These are phyloP conservation scores for Dreissena polymorpha DNA, from an alignment of 1,140 invertebrate genomes.

Conservation along the genomic window DNA sequence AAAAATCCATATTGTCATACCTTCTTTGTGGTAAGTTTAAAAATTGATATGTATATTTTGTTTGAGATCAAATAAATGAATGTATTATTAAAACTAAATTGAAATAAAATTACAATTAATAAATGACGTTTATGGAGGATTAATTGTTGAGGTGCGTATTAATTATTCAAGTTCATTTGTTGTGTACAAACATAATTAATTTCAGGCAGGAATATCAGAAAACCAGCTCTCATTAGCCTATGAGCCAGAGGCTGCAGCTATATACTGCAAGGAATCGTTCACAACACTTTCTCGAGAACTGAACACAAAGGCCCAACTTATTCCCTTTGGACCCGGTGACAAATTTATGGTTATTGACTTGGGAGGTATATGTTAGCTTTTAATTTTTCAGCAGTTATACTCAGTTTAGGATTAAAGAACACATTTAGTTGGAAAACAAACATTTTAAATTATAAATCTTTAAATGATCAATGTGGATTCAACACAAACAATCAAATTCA, in stretches of 20 bases:
- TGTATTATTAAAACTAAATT: too few relatives aligned
- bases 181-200: neutral
- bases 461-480: neutral
- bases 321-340: slow-evolving; percentile 15
- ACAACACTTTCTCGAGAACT: neutral
- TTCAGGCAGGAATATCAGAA: slow-evolving; percentile 30
- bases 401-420: too few relatives aligned
- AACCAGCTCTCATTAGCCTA: slow-evolving; percentile 24
- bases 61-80: too few relatives aligned
- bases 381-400: too few relatives aligned
- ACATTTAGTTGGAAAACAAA: neutral
- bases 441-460: neutral
- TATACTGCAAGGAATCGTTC: slow-evolving; percentile 29
- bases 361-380: slow-evolving; percentile 42
- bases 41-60: too few relatives aligned
- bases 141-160: too few relatives aligned
- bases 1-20: too few relatives aligned
- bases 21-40: too few relatives aligned
- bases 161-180: neutral
- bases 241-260: slow-evolving; percentile 42
- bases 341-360: slow-evolving; percentile 46
- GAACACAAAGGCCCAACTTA: neutral
- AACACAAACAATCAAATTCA: neutral
- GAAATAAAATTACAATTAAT: too few relatives aligned
- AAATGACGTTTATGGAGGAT: too few relatives aligned